Evolutionary conservation across 2,797 vertebrate genomes (phyloP).

Genomic region (Morelia viridis): DNA sequence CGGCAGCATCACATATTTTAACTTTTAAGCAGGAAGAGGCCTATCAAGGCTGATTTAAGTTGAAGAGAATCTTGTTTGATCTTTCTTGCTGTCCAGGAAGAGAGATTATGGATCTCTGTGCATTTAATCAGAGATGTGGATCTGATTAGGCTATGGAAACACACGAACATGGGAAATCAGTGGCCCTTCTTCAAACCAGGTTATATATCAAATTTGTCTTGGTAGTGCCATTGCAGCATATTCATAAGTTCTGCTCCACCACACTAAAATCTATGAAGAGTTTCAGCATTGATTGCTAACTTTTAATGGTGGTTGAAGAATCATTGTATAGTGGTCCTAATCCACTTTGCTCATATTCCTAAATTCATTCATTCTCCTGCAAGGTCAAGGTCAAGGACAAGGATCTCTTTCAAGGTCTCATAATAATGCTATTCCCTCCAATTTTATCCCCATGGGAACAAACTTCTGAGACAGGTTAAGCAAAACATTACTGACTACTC

Average conservation of each 20-base stretch:
- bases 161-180: not conserved
- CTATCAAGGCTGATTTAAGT: not conserved
- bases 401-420: not conserved
- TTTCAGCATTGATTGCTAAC: not conserved
- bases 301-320: not conserved
- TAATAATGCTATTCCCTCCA: not conserved
- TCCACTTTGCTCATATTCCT: not conserved
- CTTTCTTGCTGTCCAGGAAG: not conserved
- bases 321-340: not conserved
- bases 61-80: not conserved
- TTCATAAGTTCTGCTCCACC: not conserved
- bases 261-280: not conserved
- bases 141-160: not conserved
- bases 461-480: not conserved
- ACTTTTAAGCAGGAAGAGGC: not conserved
- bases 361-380: not conserved
- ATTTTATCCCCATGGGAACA: not conserved
- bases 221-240: not conserved
- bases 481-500: not conserved
- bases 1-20: not conserved
- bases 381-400: not conserved
- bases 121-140: not conserved
- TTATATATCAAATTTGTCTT: not conserved
- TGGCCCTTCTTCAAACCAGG: not conserved
- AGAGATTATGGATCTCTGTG: not conserved